Percentiles rank a stretch among this genome's conserved stretches.
These are phyloP conservation scores for Epirrhoe alternata DNA, from an alignment of 2,888 invertebrate genomes.

Conservation along the genomic window DNA sequence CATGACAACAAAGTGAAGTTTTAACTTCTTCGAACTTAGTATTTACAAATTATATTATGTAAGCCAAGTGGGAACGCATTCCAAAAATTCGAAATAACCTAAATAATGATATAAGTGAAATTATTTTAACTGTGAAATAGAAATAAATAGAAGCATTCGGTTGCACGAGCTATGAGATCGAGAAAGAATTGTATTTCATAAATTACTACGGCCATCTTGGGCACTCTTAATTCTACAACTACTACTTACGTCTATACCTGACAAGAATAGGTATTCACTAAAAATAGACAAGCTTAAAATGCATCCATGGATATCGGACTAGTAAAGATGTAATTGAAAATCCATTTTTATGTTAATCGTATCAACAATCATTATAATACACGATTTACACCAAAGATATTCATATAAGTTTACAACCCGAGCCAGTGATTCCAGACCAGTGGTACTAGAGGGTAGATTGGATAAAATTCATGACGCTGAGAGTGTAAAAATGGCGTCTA, in stretches of 20 bases:
- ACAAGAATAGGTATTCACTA: conserved; percentile 5
- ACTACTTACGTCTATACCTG: conserved; percentile 11
- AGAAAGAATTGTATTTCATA: conserved; percentile 15
- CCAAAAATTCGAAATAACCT: neutral
- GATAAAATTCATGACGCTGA: no score
- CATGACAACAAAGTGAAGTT: no score
- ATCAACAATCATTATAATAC: neutral
- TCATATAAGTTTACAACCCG: no score
- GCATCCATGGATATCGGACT: neutral
- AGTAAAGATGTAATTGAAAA: neutral
- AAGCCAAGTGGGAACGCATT: neutral
- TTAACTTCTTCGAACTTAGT: no score
- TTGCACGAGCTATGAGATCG: conserved; percentile 26
- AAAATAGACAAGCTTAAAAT: neutral
- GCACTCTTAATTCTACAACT: conserved; percentile 13
- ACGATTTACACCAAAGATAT: no score
- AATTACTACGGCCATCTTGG: conserved; percentile 2
- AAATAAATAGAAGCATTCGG: conserved; percentile 19
- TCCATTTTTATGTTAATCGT: neutral
- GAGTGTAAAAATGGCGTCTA: no score
- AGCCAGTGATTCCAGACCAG: no score
- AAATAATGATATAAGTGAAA: neutral
- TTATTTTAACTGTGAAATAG: neutral
- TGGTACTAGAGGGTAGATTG: no score
- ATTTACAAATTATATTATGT: no score